phyloP scores from a whole-genome alignment of 2,888 invertebrate species.

The Caradrina kadenii region DNA sequence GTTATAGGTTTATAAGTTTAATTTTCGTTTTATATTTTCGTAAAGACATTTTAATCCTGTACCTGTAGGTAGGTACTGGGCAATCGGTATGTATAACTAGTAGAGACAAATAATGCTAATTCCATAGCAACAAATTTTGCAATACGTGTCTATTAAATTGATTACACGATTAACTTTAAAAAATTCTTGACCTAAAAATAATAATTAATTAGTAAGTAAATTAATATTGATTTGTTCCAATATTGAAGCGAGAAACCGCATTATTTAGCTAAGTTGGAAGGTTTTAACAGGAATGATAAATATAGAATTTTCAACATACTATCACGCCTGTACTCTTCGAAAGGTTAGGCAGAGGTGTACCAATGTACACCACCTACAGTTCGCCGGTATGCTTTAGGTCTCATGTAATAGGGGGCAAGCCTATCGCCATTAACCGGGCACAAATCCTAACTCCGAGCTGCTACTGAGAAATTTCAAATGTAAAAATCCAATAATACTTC shows the following conservation, averaged over 20 bases:
- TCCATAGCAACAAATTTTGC: slow-evolving; percentile 23
- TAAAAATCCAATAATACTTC: too few relatives aligned
- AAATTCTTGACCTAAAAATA: slow-evolving; percentile 34
- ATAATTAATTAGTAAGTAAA: too few relatives aligned
- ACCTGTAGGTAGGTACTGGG: slow-evolving; percentile 1
- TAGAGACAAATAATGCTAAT: slow-evolving; percentile 1
- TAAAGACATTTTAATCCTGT: slow-evolving; percentile 23
- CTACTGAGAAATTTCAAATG: too few relatives aligned
- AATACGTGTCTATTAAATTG: slow-evolving; percentile 8
- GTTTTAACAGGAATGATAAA: background rate
- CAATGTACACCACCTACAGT: too few relatives aligned
- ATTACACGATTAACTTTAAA: slow-evolving; percentile 10
- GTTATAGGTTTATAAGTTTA: slow-evolving; percentile 10
- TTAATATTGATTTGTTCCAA: background rate
- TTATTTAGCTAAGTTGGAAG: background rate
- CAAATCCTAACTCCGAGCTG: too few relatives aligned
- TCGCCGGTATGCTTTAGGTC: too few relatives aligned
- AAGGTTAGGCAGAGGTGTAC: too few relatives aligned
- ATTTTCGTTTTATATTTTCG: slow-evolving; percentile 18
- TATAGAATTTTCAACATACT: background rate
- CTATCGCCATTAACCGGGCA: too few relatives aligned
- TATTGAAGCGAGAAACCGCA: background rate
- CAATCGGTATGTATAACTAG: slow-evolving; percentile 16
- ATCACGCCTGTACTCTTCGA: too few relatives aligned
- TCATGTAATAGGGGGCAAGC: too few relatives aligned